Evolutionary conservation across 2,888 invertebrate species (phyloP).

Genomic region (Cylloceria caligata): DNA sequence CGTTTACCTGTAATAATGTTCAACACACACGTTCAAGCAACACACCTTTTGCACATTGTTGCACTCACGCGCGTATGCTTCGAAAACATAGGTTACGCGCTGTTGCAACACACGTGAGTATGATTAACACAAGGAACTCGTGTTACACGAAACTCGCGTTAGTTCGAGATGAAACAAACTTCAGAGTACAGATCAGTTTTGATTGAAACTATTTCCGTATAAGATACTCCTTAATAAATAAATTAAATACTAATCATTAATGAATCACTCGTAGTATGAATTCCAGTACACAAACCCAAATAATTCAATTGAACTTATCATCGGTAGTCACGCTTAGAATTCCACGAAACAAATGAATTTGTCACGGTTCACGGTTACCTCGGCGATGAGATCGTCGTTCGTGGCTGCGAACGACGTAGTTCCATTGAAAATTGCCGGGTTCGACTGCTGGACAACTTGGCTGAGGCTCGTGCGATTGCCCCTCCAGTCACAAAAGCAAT

Average conservation of each 20-base stretch:
- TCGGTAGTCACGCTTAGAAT: constrained; percentile 2
- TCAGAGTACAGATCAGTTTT: no score
- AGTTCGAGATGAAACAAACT: no score
- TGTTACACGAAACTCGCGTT: no score
- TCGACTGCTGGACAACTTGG: not conserved
- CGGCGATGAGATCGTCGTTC: not conserved
- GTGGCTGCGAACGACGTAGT: not conserved
- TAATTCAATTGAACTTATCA: not conserved
- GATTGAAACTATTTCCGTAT: no score
- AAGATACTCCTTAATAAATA: no score
- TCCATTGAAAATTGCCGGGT: constrained; percentile 1
- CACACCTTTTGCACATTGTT: no score
- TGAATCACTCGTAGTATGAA: not conserved
- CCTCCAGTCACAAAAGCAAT: constrained; percentile 11
- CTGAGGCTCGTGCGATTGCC: constrained; percentile 9
- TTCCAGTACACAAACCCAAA: not conserved
- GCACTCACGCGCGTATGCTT: no score
- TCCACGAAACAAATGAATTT: constrained; percentile 28
- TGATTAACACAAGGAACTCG: no score
- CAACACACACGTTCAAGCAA: no score
- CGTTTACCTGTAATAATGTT: no score
- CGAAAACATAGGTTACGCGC: no score
- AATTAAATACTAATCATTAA: not conserved
- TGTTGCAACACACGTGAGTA: no score
- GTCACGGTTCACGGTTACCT: constrained; percentile 13